Evolutionary conservation across 1,140 invertebrate species (phyloP).

Genomic region (Elymnias hypermnestra): DNA sequence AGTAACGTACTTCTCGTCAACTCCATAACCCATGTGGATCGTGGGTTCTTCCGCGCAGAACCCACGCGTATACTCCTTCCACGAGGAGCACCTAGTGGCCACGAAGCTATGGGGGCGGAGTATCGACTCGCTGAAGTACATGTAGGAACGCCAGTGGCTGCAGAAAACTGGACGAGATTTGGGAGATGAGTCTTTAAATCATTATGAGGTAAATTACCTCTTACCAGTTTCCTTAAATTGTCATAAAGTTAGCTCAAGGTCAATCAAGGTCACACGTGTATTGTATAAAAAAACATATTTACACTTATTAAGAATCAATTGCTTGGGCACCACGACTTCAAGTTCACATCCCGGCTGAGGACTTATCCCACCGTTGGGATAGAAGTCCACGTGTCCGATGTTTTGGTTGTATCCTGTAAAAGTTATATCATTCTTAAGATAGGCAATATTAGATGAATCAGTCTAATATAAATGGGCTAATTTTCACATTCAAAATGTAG

Average conservation of each 20-base stretch:
- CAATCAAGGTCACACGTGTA: neutral
- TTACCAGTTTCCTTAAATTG: no score
- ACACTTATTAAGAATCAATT: slow-evolving; percentile 62
- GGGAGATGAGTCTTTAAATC: neutral
- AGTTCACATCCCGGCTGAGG: slow-evolving; percentile 88
- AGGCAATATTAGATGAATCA: no score
- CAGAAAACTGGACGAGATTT: slow-evolving; percentile 77
- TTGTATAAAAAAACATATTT: slow-evolving; percentile 20
- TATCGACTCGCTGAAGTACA: slow-evolving; percentile 83
- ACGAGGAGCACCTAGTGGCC: slow-evolving; percentile 51
- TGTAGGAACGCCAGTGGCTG: slow-evolving; percentile 85
- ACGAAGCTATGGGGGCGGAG: slow-evolving; percentile 78
- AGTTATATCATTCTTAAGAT: neutral
- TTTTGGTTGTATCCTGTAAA: slow-evolving; percentile 63
- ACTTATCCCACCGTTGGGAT: slow-evolving; percentile 87
- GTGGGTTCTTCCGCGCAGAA: slow-evolving; percentile 22
- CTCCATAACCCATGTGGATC: slow-evolving; percentile 57
- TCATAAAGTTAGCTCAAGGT: no score
- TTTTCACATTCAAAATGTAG: no score
- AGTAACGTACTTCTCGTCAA: slow-evolving; percentile 41
- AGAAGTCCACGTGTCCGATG: slow-evolving; percentile 92
- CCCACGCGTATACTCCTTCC: slow-evolving; percentile 37
- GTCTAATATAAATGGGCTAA: no score
- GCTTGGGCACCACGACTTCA: slow-evolving; percentile 63
- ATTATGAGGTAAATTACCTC: no score